Conservation (phyloP, 2,888 invertebrate genomes). For the Lepidocyrtoides sp. region DNA sequence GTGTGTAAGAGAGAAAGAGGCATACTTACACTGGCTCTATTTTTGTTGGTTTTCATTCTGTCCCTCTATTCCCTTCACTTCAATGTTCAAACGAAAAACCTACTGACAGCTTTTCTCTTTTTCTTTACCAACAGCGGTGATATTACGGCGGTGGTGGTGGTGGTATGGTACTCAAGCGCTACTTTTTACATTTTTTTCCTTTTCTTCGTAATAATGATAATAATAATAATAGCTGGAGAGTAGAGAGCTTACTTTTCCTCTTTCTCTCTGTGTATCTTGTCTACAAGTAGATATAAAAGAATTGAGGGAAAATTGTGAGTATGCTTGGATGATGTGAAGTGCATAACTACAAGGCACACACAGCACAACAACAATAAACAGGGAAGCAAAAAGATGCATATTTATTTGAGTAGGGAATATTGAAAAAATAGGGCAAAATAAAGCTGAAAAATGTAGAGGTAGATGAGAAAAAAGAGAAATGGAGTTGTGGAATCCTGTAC, state of each 20-base stretch:
- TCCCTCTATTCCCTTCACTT: not conserved
- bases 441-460: constrained; percentile 22
- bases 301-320: not conserved
- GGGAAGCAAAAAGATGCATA: constrained; percentile 3
- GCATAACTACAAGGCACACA: not conserved
- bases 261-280: not conserved
- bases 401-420: not conserved
- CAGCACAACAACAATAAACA: constrained; percentile 32
- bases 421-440: not conserved
- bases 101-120: constrained; percentile 25
- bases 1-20: constrained; percentile 10
- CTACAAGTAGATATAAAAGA: not conserved
- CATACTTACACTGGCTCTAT: not conserved
- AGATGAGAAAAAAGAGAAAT: not conserved
- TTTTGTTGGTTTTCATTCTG: constrained; percentile 1
- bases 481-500: not conserved
- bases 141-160: not conserved
- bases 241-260: not conserved
- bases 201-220: constrained; percentile 6
- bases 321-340: not conserved
- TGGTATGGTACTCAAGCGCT: not conserved
- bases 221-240: not conserved
- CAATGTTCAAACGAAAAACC: constrained; percentile 30
- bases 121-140: not conserved
- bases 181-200: not conserved